These are phyloP conservation scores for Leptopilina clavipes DNA, from an alignment of 1,140 invertebrate genomes.

Conservation along the genomic window DNA sequence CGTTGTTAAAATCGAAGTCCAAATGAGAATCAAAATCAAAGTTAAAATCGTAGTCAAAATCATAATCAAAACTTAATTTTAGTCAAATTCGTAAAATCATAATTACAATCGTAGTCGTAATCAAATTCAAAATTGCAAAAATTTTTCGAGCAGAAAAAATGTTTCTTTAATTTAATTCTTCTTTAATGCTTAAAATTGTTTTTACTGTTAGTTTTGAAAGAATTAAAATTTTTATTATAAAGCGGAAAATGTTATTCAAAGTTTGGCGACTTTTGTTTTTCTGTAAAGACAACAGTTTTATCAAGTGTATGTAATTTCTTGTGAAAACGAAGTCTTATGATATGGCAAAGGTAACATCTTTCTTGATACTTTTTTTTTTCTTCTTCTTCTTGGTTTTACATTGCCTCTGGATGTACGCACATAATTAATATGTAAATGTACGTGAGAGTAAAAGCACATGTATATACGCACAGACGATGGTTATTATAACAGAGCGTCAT, in stretches of 20 bases:
- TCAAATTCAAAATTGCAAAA: too few species aligned
- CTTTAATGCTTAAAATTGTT: too few species aligned
- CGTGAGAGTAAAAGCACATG: constrained; percentile 23
- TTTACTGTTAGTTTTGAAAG: too few species aligned
- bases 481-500: constrained; percentile 20
- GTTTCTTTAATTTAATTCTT: too few species aligned
- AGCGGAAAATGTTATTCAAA: constrained; percentile 1
- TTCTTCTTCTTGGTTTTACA: background rate
- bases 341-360: background rate
- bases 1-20: too few species aligned
- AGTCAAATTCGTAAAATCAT: too few species aligned
- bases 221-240: background rate
- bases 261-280: background rate
- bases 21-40: too few species aligned
- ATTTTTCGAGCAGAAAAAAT: too few species aligned
- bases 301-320: constrained; percentile 10
- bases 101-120: too few species aligned
- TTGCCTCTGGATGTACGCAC: constrained; percentile 15
- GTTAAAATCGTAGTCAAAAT: too few species aligned
- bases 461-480: constrained; percentile 27
- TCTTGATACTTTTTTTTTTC: background rate
- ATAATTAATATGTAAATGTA: constrained; percentile 32
- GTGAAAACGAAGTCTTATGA: constrained; percentile 6
- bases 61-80: too few species aligned
- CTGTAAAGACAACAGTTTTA: background rate